Evolutionary conservation across 1,140 invertebrate species (phyloP).

Genomic region (Aethina tumida): DNA sequence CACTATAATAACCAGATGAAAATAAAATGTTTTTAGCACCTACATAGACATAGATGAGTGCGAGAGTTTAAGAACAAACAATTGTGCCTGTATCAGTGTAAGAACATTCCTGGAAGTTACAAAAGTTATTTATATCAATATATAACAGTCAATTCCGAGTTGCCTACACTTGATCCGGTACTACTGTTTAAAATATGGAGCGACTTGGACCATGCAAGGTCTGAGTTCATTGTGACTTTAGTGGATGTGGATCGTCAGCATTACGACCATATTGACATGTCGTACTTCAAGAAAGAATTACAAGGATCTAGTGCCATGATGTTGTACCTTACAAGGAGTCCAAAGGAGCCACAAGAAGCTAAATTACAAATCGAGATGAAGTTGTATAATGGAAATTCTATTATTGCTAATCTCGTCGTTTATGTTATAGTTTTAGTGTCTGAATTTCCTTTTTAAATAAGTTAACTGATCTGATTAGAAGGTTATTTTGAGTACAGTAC

Average conservation of each 20-base stretch:
- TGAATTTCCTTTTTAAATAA: conserved; percentile 62
- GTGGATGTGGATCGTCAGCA: conserved; percentile 49
- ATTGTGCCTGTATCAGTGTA: conserved; percentile 75
- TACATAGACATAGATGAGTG: conserved; percentile 87
- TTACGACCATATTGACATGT: conserved; percentile 49
- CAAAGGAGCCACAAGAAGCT: conserved; percentile 82
- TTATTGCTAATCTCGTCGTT: conserved; percentile 69
- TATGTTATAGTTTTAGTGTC: conserved; percentile 79
- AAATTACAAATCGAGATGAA: conserved; percentile 81
- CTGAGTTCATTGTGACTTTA: conserved; percentile 67
- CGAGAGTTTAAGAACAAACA: conserved; percentile 52
- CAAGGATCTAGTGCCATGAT: conserved; percentile 41
- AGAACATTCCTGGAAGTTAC: conserved; percentile 82
- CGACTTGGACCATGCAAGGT: conserved; percentile 50
- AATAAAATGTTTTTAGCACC: conserved; percentile 40
- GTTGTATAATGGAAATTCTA: conserved; percentile 57
- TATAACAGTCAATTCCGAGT: conserved; percentile 77
- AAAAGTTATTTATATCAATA: conserved; percentile 83
- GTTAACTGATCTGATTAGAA: not conserved
- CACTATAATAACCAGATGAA: not conserved
- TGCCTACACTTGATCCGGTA: conserved; percentile 59
- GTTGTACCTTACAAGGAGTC: conserved; percentile 56
- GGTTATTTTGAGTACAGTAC: too few species aligned
- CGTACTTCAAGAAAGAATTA: conserved; percentile 44
- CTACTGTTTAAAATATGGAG: conserved; percentile 85